Conservation (phyloP, 1,140 invertebrate species). For the Papilio polytes region DNA sequence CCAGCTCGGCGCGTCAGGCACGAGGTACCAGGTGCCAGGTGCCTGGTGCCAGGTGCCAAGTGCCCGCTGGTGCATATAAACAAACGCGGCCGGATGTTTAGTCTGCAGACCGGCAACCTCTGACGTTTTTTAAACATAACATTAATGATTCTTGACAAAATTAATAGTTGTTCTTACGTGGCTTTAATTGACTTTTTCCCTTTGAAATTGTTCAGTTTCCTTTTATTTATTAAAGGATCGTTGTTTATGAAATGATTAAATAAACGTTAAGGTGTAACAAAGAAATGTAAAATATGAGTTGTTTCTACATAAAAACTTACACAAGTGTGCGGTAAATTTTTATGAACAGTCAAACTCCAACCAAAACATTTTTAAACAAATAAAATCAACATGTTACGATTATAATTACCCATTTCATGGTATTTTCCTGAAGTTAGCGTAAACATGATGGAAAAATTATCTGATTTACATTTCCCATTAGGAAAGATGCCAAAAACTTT, state of each 20-base stretch:
- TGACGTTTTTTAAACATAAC: background rate
- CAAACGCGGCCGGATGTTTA: constrained; percentile 34
- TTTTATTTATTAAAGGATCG: too few relatives aligned
- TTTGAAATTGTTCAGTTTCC: too few relatives aligned
- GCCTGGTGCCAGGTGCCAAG: background rate
- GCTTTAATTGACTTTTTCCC: background rate
- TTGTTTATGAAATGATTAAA: background rate
- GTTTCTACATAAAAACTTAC: background rate
- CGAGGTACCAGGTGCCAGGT: constrained; percentile 14
- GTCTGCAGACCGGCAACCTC: constrained; percentile 24
- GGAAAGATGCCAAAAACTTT: constrained; percentile 14
- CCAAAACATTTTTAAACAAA: background rate
- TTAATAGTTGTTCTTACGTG: background rate
- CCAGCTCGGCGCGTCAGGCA: constrained; percentile 21
- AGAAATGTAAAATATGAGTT: background rate
- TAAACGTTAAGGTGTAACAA: background rate
- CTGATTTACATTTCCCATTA: background rate
- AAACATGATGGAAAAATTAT: background rate
- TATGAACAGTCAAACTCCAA: background rate
- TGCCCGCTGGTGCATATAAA: constrained; percentile 30
- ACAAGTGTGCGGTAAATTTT: background rate
- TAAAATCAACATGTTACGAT: background rate
- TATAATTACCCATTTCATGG: background rate
- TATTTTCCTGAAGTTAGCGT: background rate
- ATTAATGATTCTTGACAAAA: background rate